Evolutionary conservation across 2,888 invertebrate genomes (phyloP), one percentile per base, ranked within the genome.

Genomic region (Habrosyne pyritoides): DNA sequence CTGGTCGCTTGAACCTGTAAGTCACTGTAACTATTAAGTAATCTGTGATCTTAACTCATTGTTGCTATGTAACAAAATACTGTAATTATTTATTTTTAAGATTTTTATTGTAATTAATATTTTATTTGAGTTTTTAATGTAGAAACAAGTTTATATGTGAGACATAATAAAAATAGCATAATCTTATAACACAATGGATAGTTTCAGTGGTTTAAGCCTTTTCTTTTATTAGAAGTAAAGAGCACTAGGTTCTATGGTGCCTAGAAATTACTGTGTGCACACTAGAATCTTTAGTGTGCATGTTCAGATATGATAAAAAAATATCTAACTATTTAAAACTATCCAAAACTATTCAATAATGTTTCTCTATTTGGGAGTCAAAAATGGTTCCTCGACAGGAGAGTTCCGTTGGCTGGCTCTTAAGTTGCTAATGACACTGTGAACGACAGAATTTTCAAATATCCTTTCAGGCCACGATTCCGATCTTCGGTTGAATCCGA

Each of bases 391-490:
- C 52, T 92, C 91, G 30, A 69, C 77, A 3, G 81, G 70, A 0
- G 92, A 87, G 60, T 64, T 84, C 54, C 83, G 76, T 59, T 82
- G 84, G 54, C 84, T 87, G 1, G 82, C 70, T 62, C 81, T 86
- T 48, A 91, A 69, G 60, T 80, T 91, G 57, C 71, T 87, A 8
- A 91, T 69, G 5, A 93, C 91, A 54, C 86, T 90, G 22, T 81
- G 80, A 0, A 93, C 84, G 5, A 92, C 76, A 0, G 92, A 83
- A 58, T 91, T 86, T 55, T 91, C 90, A 51, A 87, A 87, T 46
- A 92, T 85, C 63, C 75, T 85, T 48, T 93, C 92, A 0, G 93
- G 82, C 91, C 92, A 92, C 0, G 91, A 89, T 26, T 88, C 89
- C 0, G 90, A 80, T 4, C 82, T 75, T 59, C 81, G 77, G 12